Evolutionary conservation across 2,888 invertebrate species (phyloP), one percentile per base, ranked within the genome.

Genomic region (Troilus luridus): DNA sequence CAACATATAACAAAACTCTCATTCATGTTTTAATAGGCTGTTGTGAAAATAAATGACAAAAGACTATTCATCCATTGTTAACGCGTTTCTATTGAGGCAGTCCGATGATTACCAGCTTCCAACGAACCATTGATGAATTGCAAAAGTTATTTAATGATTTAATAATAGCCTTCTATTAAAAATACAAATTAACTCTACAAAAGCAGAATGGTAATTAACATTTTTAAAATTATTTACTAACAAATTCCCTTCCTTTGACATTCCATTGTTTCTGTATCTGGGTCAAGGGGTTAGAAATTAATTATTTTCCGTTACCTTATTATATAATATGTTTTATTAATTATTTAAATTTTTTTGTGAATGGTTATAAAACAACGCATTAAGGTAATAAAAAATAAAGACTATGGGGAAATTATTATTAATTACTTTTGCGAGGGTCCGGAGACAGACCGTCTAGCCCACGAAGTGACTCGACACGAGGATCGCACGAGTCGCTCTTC

Each of bases 401-500:
- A 81, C 8, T 85, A 54, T 6, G 14, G 56, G 85, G 56, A 85
- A n/a, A 85, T 56, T 85, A 58, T 58, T 54, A 56, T 21, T n/a
- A 14, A 56, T 85, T 85, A 10, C 60, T 62, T 60, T 88, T 88
- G 41, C 59, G 59, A 59, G 27, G 88, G 5, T 88, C 62, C 27
- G 62, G 88, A 60, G 88, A 88, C 5, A 59, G 58, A 17, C 56
- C n/a, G n/a, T 21, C 62, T 0, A 90, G 90, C 88, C 92, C 91
- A 24, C 58, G 90, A 21, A 58, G 56, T 67, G 62, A 62, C 41
- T 91, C 92, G n/a, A 91, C 90, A 7, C 77, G 62, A 72, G 89
- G 81, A n/a, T 92, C 92, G 0, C 91, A 91, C 88, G 92, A 92
- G 64, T 92, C 91, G 41, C 92, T 92, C 24, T 62, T 59, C 88